phyloP scores from a whole-genome alignment of 2,113 vertebrate species.

The Macquaria ambigua region DNA sequence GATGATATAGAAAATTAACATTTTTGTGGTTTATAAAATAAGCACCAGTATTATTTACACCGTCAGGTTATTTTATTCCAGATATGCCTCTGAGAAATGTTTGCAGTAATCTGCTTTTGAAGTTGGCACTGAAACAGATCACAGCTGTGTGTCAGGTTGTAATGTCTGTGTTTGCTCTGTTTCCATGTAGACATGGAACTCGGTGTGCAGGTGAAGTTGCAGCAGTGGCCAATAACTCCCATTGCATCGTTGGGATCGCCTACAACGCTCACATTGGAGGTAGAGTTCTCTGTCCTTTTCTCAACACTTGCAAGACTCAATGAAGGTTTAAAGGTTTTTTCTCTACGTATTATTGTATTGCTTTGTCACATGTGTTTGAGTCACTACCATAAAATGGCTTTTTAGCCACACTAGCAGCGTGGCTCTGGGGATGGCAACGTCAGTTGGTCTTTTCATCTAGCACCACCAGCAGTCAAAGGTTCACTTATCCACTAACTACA shows the following conservation, averaged over 20 bases:
- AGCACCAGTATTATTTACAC: neutral
- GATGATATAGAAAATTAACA: neutral
- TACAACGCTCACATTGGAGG: conserved; percentile 95
- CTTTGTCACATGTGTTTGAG: neutral
- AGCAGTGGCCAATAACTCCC: conserved; percentile 92
- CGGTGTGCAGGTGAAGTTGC: conserved; percentile 95
- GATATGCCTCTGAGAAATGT: neutral
- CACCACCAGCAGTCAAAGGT: too few species aligned
- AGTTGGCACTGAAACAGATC: neutral
- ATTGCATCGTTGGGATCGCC: conserved; percentile 93
- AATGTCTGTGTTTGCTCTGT: conserved; percentile 23
- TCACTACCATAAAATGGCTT: neutral
- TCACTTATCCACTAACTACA: neutral
- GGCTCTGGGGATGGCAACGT: neutral
- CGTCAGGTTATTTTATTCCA: neutral
- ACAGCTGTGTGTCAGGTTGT: neutral
- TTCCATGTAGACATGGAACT: conserved; percentile 89
- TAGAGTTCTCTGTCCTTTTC: conserved; percentile 68
- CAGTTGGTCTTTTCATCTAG: neutral
- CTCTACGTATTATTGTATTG: neutral
- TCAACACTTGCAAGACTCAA: neutral
- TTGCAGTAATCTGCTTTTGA: neutral
- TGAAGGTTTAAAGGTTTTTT: neutral
- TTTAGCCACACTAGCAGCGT: neutral
- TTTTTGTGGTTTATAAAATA: neutral